Conservation (phyloP, 2,797 vertebrate species). For the Gobionotothen gibberifrons region DNA sequence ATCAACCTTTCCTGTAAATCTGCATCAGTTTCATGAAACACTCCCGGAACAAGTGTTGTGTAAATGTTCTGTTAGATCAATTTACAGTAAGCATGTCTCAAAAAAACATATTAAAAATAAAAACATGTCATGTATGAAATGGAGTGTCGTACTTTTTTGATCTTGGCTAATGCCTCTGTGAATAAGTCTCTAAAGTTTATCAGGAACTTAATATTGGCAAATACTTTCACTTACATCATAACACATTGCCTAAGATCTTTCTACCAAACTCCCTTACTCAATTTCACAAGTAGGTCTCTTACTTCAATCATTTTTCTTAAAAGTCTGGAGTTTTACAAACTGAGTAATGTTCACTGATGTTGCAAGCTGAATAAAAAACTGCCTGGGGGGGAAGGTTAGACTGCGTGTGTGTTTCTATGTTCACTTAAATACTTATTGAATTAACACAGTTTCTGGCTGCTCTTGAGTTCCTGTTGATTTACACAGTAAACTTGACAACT, state of each 20-base stretch:
- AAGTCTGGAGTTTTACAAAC: not conserved
- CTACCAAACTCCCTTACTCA: not conserved
- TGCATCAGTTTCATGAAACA: slow-evolving; percentile 23
- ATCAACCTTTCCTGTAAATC: slow-evolving; percentile 30
- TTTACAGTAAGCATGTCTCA: not conserved
- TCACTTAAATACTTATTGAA: not conserved
- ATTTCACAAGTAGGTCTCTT: slow-evolving; percentile 15
- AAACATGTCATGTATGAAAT: not conserved
- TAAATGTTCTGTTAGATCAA: slow-evolving; percentile 4
- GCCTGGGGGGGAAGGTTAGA: slow-evolving; percentile 25
- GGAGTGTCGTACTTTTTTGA: not conserved
- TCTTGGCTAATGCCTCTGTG: not conserved
- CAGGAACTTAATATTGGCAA: not conserved
- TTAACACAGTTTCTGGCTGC: not conserved
- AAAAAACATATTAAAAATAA: slow-evolving; percentile 2
- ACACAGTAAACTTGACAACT: not conserved
- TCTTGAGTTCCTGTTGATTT: slow-evolving; percentile 3
- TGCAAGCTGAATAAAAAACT: slow-evolving; percentile 29
- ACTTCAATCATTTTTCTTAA: not conserved
- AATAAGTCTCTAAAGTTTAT: not conserved
- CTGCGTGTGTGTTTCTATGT: slow-evolving; percentile 1
- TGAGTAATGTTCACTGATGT: slow-evolving; percentile 17
- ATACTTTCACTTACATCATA: slow-evolving; percentile 9
- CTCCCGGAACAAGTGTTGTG: slow-evolving; percentile 11
- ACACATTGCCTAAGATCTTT: not conserved